Evolutionary conservation across 2,888 invertebrate genomes (phyloP).

Genomic region (Phytoseiulus persimilis): DNA sequence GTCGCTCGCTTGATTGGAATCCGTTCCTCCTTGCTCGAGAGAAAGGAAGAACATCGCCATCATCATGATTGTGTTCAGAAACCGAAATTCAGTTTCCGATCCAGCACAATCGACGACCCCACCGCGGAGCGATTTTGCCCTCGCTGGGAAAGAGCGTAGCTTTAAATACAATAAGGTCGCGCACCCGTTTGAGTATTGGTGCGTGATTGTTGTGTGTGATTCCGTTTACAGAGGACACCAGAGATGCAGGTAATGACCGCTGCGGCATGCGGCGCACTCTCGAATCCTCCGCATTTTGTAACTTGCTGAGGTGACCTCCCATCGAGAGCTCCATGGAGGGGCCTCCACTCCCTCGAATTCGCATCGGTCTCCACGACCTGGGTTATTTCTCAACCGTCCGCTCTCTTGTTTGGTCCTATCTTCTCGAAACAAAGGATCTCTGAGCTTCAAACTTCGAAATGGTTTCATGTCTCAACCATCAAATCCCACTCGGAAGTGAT

Average conservation of each 20-base stretch:
- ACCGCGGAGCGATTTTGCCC: constrained; percentile 5
- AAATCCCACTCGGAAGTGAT: too few relatives aligned
- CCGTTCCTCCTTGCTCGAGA: background rate
- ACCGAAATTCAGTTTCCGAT: background rate
- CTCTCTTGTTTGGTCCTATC: too few relatives aligned
- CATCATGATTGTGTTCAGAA: background rate
- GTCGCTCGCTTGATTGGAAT: background rate
- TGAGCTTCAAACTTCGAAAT: too few relatives aligned
- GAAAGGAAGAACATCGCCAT: background rate
- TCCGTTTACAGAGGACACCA: background rate
- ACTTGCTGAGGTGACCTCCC: too few relatives aligned
- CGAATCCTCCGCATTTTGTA: background rate
- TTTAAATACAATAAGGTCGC: constrained; percentile 5
- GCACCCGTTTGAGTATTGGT: background rate
- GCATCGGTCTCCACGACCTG: too few relatives aligned
- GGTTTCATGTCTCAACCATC: too few relatives aligned
- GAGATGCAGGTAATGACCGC: background rate
- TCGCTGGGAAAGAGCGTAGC: background rate
- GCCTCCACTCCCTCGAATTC: too few relatives aligned
- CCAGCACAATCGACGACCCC: background rate
- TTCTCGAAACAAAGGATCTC: too few relatives aligned
- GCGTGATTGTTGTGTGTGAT: background rate
- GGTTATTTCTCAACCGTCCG: too few relatives aligned
- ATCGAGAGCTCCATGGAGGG: too few relatives aligned
- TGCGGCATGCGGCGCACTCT: background rate